These are phyloP conservation scores for Pogonomyrmex californicus DNA, from an alignment of 1,140 invertebrate genomes.

Conservation along the genomic window DNA sequence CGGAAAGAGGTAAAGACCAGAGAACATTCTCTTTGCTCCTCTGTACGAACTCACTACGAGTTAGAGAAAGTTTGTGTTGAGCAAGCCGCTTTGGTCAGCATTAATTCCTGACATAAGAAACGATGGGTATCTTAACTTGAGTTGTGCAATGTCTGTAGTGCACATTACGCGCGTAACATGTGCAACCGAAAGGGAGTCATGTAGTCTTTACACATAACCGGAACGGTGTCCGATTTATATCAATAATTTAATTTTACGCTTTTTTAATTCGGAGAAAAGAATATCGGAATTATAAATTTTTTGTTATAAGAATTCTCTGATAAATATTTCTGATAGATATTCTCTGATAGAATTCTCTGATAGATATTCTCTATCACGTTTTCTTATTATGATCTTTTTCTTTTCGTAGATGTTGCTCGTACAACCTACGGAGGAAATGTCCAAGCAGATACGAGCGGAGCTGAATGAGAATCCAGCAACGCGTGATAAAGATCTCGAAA, in stretches of 20 bases:
- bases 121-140: slow-evolving; percentile 68
- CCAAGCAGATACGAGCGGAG: slow-evolving; percentile 91
- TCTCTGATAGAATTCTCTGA: neutral
- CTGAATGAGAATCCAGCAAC: slow-evolving; percentile 91
- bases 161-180: slow-evolving; percentile 49
- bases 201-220: neutral
- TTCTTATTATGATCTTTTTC: neutral
- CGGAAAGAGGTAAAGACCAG: neutral
- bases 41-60: slow-evolving; percentile 55
- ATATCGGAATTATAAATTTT: neutral
- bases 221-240: neutral
- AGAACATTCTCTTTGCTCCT: slow-evolving; percentile 1
- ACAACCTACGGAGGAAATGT: slow-evolving; percentile 92
- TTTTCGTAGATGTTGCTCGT: slow-evolving; percentile 89
- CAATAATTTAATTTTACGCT: slow-evolving; percentile 24
- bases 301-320: neutral
- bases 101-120: slow-evolving; percentile 76
- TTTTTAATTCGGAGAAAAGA: slow-evolving; percentile 11
- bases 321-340: neutral
- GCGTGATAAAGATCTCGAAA: slow-evolving; percentile 89
- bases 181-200: slow-evolving; percentile 33
- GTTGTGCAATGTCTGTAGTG: slow-evolving; percentile 69
- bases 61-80: slow-evolving; percentile 75
- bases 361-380: neutral
- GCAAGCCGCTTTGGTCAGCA: slow-evolving; percentile 72